These are phyloP conservation scores for Podarcis raffonei DNA, from an alignment of 2,113 vertebrate species.

Conservation along the genomic window DNA sequence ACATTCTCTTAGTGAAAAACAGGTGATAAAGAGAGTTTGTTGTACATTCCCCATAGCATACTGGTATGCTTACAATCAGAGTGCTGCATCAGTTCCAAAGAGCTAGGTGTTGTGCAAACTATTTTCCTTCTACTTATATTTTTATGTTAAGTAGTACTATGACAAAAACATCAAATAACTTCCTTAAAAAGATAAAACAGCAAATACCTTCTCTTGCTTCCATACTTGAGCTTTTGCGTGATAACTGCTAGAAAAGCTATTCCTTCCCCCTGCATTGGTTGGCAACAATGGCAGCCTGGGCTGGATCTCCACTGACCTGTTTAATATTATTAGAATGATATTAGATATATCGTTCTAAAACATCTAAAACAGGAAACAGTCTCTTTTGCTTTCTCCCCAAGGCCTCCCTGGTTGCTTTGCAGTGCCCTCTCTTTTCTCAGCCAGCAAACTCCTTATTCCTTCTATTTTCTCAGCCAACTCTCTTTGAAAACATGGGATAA, in stretches of 20 bases:
- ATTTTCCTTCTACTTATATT: not conserved
- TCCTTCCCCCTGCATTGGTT: too few relatives aligned
- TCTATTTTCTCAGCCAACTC: not conserved
- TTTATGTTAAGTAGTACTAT: not conserved
- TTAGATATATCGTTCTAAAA: too few relatives aligned
- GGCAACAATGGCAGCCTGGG: too few relatives aligned
- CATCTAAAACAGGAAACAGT: too few relatives aligned
- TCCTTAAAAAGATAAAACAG: not conserved
- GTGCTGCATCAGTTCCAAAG: not conserved
- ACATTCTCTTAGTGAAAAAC: slow-evolving; percentile 51
- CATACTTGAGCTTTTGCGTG: not conserved
- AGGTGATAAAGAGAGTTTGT: not conserved
- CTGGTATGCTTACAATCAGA: slow-evolving; percentile 6
- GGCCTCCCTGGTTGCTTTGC: too few relatives aligned
- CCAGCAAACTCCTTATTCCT: too few relatives aligned
- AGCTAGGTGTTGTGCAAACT: not conserved
- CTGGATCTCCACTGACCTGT: too few relatives aligned
- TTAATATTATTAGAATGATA: too few relatives aligned
- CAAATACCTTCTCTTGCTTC: not conserved
- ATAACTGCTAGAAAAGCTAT: not conserved
- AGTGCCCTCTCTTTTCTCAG: too few relatives aligned
- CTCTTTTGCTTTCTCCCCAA: too few relatives aligned
- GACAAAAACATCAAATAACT: not conserved
- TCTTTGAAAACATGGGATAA: not conserved
- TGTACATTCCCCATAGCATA: slow-evolving; percentile 25